Conservation (phyloP, 2,888 invertebrate genomes). For the Pandemis heparana region DNA sequence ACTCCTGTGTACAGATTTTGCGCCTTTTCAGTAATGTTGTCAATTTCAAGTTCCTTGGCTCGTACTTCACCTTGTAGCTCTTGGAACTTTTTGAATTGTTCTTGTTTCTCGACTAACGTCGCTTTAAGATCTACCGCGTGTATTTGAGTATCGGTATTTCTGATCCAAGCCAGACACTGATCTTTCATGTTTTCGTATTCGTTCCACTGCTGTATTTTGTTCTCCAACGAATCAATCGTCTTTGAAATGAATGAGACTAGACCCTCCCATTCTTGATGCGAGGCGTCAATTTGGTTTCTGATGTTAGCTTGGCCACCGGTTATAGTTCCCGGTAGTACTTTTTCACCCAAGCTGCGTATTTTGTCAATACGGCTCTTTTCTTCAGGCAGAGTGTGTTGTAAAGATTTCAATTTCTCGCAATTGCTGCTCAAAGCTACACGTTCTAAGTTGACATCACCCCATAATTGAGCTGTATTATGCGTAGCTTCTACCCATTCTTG, state of each 20-base stretch:
- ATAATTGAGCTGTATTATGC: slow-evolving; percentile 91
- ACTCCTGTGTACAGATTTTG: slow-evolving; percentile 93
- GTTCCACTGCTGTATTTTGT: slow-evolving; percentile 95
- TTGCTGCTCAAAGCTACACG: slow-evolving; percentile 94
- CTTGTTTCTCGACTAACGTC: slow-evolving; percentile 92
- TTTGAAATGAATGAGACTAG: slow-evolving; percentile 91
- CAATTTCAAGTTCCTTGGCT: slow-evolving; percentile 96
- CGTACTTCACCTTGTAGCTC: slow-evolving; percentile 94
- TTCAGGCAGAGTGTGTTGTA: slow-evolving; percentile 92
- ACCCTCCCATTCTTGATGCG: slow-evolving; percentile 96
- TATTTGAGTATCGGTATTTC: slow-evolving; percentile 94
- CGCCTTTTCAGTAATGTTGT: slow-evolving; percentile 95
- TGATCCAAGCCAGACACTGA: slow-evolving; percentile 94
- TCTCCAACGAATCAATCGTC: slow-evolving; percentile 92
- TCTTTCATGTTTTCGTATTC: slow-evolving; percentile 96
- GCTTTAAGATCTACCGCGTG: slow-evolving; percentile 95
- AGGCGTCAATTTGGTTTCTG: slow-evolving; percentile 94
- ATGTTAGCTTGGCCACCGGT: slow-evolving; percentile 94
- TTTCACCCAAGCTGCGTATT: slow-evolving; percentile 93
- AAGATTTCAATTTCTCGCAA: slow-evolving; percentile 92
- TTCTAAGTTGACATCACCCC: slow-evolving; percentile 94
- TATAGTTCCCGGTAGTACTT: slow-evolving; percentile 94
- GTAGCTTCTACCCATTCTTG: slow-evolving; percentile 96
- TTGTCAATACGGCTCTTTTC: slow-evolving; percentile 94
- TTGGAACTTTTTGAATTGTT: slow-evolving; percentile 92